Percentiles rank a stretch among this genome's conserved stretches.
Conservation (phyloP, 2,888 invertebrate genomes). For the Meiosimyza platycephala region DNA sequence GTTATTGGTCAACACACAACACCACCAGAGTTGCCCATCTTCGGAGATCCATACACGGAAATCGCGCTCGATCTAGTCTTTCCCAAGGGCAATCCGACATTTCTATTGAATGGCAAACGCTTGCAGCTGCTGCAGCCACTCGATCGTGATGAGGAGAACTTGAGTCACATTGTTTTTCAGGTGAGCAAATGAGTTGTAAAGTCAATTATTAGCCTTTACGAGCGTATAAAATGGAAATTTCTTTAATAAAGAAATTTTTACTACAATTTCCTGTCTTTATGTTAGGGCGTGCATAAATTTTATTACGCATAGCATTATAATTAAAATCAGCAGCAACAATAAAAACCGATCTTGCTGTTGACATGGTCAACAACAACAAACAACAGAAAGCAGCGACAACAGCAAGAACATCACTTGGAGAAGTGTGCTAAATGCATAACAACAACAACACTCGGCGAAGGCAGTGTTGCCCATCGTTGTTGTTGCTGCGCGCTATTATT, state of each 20-base stretch:
- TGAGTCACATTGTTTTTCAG: conserved; percentile 90
- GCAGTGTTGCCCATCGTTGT: background rate
- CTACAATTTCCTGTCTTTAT: conserved; percentile 37
- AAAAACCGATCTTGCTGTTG: background rate
- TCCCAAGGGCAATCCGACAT: conserved; percentile 82
- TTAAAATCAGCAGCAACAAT: too few relatives aligned
- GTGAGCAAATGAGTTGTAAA: conserved; percentile 67
- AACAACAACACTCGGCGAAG: too few relatives aligned
- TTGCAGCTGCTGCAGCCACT: conserved; percentile 82
- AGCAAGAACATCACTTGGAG: background rate
- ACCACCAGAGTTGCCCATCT: conserved; percentile 84
- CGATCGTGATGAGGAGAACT: conserved; percentile 86
- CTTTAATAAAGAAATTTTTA: conserved; percentile 42
- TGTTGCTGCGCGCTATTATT: background rate
- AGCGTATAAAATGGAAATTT: conserved; percentile 2
- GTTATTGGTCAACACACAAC: conserved; percentile 86
- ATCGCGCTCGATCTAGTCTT: conserved; percentile 83
- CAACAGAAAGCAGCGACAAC: conserved; percentile 1
- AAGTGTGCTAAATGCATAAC: too few relatives aligned
- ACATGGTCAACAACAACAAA: background rate
- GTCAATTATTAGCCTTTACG: background rate
- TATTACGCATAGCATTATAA: conserved; percentile 1
- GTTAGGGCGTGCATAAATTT: conserved; percentile 44
- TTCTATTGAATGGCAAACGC: conserved; percentile 84
- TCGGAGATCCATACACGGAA: conserved; percentile 83